Conservation (phyloP, 2,888 invertebrate species). For the Formica aserva region DNA sequence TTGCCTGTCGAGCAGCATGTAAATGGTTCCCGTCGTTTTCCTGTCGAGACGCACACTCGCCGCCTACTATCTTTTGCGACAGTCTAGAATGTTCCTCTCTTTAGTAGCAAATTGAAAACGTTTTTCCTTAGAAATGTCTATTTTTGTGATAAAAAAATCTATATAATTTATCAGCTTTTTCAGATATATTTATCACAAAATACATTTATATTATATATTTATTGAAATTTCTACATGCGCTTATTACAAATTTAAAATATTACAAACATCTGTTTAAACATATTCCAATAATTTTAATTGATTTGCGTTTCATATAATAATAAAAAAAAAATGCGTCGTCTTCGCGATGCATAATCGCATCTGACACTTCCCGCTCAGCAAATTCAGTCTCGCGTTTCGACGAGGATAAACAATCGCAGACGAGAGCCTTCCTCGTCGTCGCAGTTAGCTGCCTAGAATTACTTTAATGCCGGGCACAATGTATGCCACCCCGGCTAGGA, state of each 20-base stretch:
- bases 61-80: constrained; percentile 40
- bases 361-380: constrained; percentile 27
- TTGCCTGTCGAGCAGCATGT: constrained; percentile 75
- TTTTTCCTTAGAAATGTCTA: not conserved
- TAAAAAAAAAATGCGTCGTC: not conserved
- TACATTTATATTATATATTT: not conserved
- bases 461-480: constrained; percentile 81
- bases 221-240: not conserved
- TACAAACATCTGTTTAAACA: not conserved
- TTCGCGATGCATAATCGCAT: not conserved
- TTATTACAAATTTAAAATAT: constrained; percentile 5
- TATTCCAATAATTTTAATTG: not conserved
- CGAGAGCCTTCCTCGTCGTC: constrained; percentile 67
- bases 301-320: not conserved
- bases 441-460: constrained; percentile 77
- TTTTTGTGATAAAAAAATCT: not conserved
- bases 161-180: not conserved
- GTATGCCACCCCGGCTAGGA: constrained; percentile 79
- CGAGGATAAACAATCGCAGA: constrained; percentile 73
- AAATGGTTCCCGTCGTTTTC: constrained; percentile 68
- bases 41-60: constrained; percentile 53
- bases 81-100: not conserved
- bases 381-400: constrained; percentile 47
- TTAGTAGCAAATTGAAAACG: not conserved
- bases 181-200: not conserved